Evolutionary conservation across 2,113 vertebrate genomes (phyloP), one percentile per base, ranked within the genome.

Genomic region (Austrofundulus limnaeus): DNA sequence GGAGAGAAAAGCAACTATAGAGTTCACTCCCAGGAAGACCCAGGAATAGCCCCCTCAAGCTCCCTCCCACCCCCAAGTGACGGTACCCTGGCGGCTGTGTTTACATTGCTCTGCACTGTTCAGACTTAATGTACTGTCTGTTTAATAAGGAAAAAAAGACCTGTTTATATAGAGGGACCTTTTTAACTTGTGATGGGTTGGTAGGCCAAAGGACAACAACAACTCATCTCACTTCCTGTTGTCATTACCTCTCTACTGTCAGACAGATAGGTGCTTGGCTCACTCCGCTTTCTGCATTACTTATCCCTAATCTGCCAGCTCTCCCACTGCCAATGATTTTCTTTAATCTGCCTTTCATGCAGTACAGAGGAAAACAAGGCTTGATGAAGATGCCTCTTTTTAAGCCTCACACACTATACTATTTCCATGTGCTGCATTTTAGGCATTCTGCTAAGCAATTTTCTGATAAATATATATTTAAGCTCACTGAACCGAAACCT

Each of bases 81-180:
- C 49, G 17, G 61, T 67, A 53, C 78, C 52, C 72, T 70, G 77
- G 71, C 78, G 84, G 87, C 90, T 91, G 88, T 92, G 90, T 92
- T 92, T 91, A 90, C 76, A 73, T 82, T 80, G 66, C 63, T 64
- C 78, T 39, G 66, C 75, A 28, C 75, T 28, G 72, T 76, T 77
- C 82, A 50, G 75, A 65, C 80, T 71, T 91, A 91, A 89, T 89
- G 87, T 86, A 89, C 85, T 77, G 54, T 84, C 83, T 90, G 90
- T 91, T 88, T 90, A 88, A 84, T 85, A 86, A 85, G 65, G 79
- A 62, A 71, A 68, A 81, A 88, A 85, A 83, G 61, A 74, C 72
- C 66, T 89, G 88, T 91, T 90, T 91, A 90, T 62, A 83, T 56
- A 81, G 81, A 45, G 61, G 80, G 68, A 56, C 78, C 80, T 80